phyloP scores from a whole-genome alignment of 2,797 vertebrate genomes.

The Pempheris klunzingeri region DNA sequence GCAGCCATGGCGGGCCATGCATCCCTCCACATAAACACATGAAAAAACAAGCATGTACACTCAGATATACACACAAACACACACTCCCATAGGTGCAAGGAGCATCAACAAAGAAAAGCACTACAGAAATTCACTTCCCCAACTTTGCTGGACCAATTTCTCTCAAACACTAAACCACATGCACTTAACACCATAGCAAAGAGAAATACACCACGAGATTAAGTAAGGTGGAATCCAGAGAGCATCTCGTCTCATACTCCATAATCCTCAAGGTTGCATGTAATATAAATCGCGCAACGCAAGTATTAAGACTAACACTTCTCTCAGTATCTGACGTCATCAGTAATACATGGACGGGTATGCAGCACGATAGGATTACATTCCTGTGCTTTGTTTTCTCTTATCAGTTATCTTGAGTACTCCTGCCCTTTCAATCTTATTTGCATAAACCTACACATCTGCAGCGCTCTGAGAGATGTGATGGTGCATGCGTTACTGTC shows the following conservation, averaged over 20 bases:
- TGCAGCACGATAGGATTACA: constrained; percentile 21
- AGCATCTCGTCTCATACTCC: constrained; percentile 29
- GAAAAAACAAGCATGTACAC: constrained; percentile 38
- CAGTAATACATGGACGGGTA: constrained; percentile 20
- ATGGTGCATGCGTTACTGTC: constrained; percentile 8
- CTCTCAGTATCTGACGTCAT: constrained; percentile 19
- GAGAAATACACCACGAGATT: constrained; percentile 29
- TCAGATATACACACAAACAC: constrained; percentile 1
- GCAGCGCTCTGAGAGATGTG: not conserved
- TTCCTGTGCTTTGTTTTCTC: constrained; percentile 15
- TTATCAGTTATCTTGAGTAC: constrained; percentile 11
- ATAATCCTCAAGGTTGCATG: constrained; percentile 50
- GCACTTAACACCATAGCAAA: constrained; percentile 39
- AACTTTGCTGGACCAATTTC: constrained; percentile 49
- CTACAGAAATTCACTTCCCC: constrained; percentile 28
- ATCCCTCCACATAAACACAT: constrained; percentile 42
- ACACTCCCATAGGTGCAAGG: not conserved
- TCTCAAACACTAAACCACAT: constrained; percentile 36
- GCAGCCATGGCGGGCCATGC: constrained; percentile 13
- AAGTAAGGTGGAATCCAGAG: constrained; percentile 38
- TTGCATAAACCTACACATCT: constrained; percentile 25
- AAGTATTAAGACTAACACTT: constrained; percentile 32
- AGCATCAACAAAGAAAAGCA: constrained; percentile 36
- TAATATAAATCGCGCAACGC: constrained; percentile 38
- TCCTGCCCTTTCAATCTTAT: constrained; percentile 18